Base-by-base conservation (phyloP, 2,888 invertebrate species). In the Ethmia dodecea region DNA sequence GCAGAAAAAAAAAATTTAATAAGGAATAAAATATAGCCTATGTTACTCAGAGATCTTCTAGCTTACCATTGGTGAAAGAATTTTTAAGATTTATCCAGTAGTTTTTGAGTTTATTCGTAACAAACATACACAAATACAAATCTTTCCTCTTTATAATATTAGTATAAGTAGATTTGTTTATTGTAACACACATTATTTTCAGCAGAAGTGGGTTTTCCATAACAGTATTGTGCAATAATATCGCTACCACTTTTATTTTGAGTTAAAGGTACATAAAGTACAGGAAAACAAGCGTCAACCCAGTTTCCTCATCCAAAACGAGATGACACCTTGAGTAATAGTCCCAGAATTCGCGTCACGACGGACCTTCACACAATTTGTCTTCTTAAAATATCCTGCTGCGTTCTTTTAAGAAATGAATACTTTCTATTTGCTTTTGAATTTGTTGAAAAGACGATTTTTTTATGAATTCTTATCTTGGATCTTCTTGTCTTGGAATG, bases 241-340 rank as follows among this genome's bases (percentile, higher is more conserved):
- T n/a, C 22, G 24, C 27, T 2, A 12, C 6, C 28, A 30, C 35
- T 40, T 22, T 1, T 45, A 28, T 31, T 42, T 59, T 55, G 16
- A 3, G 32, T 36, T 40, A 11, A 15, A 15, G n/a, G 9, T 29
- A 4, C 28, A 30, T 11, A 32, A 40, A 40, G 36, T 57, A 47
- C 52, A 61, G 60, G 63, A 61, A 68, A 68, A 68, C 60, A 63
- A 55, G 53, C 60, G 50, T 63, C 61, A 55, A 48, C 53, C 49
- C 49, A 47, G 53, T 57, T 60, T 56, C 54, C 54, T 56, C 45
- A 39, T 49, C 60, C 55, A 52, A 63, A 66, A 63, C 62, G 61
- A 71, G 73, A 73, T 76, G 77, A 77, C 78, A 76, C 63, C 61
- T 72, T 77, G 77, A 79, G 71, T 75, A 78, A 79, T 79, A 73